Conservation (phyloP, 2,888 invertebrate species). For the Zelleria hepariella region DNA sequence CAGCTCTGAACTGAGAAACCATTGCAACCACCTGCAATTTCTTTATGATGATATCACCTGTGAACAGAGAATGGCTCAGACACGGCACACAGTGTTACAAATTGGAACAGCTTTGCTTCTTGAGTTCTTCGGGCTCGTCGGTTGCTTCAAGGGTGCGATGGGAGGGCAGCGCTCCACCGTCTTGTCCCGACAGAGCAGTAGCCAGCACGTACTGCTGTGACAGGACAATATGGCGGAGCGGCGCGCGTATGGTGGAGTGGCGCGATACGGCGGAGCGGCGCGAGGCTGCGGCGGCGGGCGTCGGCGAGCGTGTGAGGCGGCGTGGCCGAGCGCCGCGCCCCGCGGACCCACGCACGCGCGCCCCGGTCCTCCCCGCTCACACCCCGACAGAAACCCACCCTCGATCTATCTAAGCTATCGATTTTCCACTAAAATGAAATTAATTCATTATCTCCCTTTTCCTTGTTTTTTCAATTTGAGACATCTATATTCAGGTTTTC, state of each 20-base stretch:
- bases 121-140: slow-evolving; percentile 4
- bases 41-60: slow-evolving; percentile 19
- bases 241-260: slow-evolving; percentile 48
- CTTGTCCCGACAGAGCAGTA: slow-evolving; percentile 96
- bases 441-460: slow-evolving; percentile 30
- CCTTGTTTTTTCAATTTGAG: background rate
- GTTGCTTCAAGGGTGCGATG: slow-evolving; percentile 14
- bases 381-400: slow-evolving; percentile 59
- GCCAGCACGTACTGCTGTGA: slow-evolving; percentile 92
- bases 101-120: slow-evolving; percentile 5
- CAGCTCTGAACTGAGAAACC: background rate
- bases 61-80: slow-evolving; percentile 24
- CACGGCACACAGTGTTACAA: slow-evolving; percentile 10
- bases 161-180: slow-evolving; percentile 44
- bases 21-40: background rate
- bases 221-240: slow-evolving; percentile 95
- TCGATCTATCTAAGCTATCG: slow-evolving; percentile 54
- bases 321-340: slow-evolving; percentile 54
- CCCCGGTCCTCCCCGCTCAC: slow-evolving; percentile 32
- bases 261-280: slow-evolving; percentile 89
- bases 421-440: slow-evolving; percentile 45
- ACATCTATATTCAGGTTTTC: background rate
- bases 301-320: slow-evolving; percentile 69
- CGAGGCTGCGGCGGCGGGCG: slow-evolving; percentile 44
- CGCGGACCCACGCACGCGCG: slow-evolving; percentile 54